Evolutionary conservation across 2,113 vertebrate species (phyloP), one percentile per base, ranked within the genome.

Genomic region (Pseudorasbora parva): DNA sequence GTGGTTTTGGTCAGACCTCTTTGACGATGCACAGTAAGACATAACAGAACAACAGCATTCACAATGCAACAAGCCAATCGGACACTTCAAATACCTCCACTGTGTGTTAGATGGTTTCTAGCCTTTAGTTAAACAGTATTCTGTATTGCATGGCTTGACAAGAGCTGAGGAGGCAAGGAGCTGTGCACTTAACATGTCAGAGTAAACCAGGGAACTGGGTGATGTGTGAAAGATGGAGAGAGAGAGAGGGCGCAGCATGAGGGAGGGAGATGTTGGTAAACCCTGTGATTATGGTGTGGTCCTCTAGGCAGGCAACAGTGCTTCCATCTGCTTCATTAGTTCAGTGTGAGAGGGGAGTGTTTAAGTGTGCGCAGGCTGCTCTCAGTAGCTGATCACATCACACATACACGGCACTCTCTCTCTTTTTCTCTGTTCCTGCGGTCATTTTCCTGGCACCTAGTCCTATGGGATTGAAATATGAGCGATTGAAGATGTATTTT

Each of bases 281-380:
- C 75, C 81, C 66, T 83, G 51, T 86, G 76, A 86, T 80, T 86
- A 83, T 74, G 77, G 49, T 83, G 47, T 41, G 62, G 56, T 75
- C 37, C 76, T 83, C 10, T 45, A 41, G 69, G 59, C 59, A 86
- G 76, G 59, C 57, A 84, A 64, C 69, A 81, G 72, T 56, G 71
- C 49, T 76, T 78, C 73, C 43, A 21, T 72, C 76, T 82, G 41
- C 84, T 59, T 77, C 25, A 82, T 72, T 86, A 82, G 54, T 49
- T 59, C 27, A 78, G 74, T 49, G 56, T 82, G 57, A 69, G 74
- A 25, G 30, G 75, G 69, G 27, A 49, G 45, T 86, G 81, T 85
- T 85, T 79, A 84, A 78, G 54, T 79, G 54, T 83, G 59, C 25
- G 41, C 41, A 21, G 59, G 27, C 23, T 43, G 30, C 82, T 51